Conservation (phyloP, 2,888 invertebrate genomes). For the Polydrusus cervinus region DNA sequence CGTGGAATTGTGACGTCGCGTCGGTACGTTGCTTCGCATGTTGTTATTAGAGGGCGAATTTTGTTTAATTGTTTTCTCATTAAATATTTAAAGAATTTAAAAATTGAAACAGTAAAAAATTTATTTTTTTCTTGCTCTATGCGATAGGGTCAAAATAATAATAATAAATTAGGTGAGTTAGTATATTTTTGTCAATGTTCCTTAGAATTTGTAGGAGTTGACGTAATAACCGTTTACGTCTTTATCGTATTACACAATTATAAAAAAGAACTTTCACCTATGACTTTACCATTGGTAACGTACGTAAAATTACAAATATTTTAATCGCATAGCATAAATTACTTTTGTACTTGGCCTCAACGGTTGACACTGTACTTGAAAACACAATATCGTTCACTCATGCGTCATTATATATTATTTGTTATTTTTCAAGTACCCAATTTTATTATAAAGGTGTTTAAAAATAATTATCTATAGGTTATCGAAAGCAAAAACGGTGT, state of each 20-base stretch:
- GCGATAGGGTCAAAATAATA: too few species aligned
- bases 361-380: constrained; percentile 40
- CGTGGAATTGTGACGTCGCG: too few species aligned
- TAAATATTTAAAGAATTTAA: too few species aligned
- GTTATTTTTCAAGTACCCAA: constrained; percentile 19
- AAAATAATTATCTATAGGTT: constrained; percentile 23
- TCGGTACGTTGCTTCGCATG: too few species aligned
- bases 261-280: background rate
- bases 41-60: too few species aligned
- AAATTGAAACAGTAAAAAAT: too few species aligned
- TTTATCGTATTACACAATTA: background rate
- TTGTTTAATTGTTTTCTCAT: too few species aligned
- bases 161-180: too few species aligned
- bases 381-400: constrained; percentile 10
- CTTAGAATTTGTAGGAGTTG: too few species aligned
- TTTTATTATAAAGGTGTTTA: constrained; percentile 10
- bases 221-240: background rate
- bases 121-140: too few species aligned
- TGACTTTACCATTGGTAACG: background rate
- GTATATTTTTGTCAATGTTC: too few species aligned
- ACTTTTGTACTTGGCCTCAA: constrained; percentile 4
- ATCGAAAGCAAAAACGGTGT: constrained; percentile 1
- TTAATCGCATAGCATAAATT: constrained; percentile 4
- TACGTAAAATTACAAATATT: background rate
- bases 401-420: constrained; percentile 19